Evolutionary conservation across 2,797 vertebrate species (phyloP), one percentile per base, ranked within the genome.

Genomic region (Eidolon dupreanum): DNA sequence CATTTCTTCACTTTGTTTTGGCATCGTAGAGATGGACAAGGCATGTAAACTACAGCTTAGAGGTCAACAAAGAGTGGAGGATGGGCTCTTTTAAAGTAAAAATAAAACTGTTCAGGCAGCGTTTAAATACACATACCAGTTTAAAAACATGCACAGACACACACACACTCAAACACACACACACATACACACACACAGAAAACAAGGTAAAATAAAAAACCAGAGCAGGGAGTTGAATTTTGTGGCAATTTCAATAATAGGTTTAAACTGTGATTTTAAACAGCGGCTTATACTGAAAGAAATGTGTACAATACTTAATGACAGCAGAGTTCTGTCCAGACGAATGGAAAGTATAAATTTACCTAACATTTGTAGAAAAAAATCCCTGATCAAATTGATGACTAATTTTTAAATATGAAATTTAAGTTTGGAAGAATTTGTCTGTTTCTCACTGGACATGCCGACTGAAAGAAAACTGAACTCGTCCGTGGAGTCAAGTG

Each of bases 301-400:
- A 92, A 38, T 51, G 91, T 85, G 75, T 78, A 41, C 22, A 31
- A 71, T 5, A 90, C 88, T 93, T 2, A 87, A 83, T 55, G 77
- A 93, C 89, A 49, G 57, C 38, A 74, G 33, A 96, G 88, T 95
- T 65, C 46, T 88, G 94, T 41, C 66, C 51, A 73, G 79, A 90
- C 82, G 78, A 51, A 51, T 11, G 71, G 75, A 26, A 59, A 97
- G 88, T 57, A 83, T 75, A 97, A 75, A 68, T 92, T 95, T 20
- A 26, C 26, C 79, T 86, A 91, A 68, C 43, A 88, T 59, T 38
- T 87, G 53, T 86, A 98, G 85, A 98, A 98, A 49, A 49, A 98
- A 98, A 96, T 77, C 96, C 96, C 97, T 97, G 97, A 97, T 97
- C 88, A 75, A 84, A 82, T 95, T 95, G 92, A 92, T 95, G 57